Conservation (phyloP, 1,140 invertebrate species). For the Cydia pomonella region DNA sequence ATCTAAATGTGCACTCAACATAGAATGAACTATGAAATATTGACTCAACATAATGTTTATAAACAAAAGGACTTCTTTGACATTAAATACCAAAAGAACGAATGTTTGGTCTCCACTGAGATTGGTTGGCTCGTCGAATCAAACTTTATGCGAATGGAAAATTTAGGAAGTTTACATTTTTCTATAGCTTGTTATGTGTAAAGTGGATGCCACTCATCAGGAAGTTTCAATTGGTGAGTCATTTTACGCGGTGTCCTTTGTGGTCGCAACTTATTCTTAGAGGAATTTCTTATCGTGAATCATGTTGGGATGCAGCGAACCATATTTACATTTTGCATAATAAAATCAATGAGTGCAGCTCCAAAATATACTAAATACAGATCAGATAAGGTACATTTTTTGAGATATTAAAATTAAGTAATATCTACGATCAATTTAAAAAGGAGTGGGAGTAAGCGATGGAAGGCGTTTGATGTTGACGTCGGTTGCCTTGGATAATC, state of each 20-base stretch:
- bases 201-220: background rate
- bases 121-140: too few relatives aligned
- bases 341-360: background rate
- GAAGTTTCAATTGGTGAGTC: background rate
- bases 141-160: too few relatives aligned
- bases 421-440: too few relatives aligned
- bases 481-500: too few relatives aligned
- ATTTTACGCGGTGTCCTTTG: slow-evolving; percentile 1
- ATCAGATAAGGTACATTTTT: too few relatives aligned
- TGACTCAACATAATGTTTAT: background rate
- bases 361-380: background rate
- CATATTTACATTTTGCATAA: background rate
- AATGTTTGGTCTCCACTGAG: too few relatives aligned
- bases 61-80: background rate
- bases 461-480: background rate
- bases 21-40: too few relatives aligned
- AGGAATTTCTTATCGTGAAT: background rate
- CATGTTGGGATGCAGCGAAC: background rate
- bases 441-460: too few relatives aligned
- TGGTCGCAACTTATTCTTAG: slow-evolving; percentile 1
- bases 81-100: too few relatives aligned
- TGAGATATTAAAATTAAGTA: too few relatives aligned
- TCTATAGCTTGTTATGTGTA: too few relatives aligned
- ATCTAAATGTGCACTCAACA: background rate
- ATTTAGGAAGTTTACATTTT: too few relatives aligned